Evolutionary conservation across 2,888 invertebrate genomes (phyloP), one percentile per base, ranked within the genome.

Genomic region (Eueremaeus valkanovi): DNA sequence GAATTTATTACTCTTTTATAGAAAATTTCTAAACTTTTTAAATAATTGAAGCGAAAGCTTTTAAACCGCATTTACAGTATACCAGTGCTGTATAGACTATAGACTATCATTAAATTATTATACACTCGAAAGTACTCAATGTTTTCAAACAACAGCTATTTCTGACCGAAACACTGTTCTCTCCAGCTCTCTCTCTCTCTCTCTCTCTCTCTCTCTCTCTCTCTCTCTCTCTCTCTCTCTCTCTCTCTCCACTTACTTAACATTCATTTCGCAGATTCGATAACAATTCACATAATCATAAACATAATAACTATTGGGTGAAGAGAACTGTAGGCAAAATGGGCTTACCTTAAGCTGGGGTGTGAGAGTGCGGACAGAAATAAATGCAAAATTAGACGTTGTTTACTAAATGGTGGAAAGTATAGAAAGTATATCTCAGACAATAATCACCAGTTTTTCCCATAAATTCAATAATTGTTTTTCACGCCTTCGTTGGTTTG

Each of bases 381-480:
- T 55, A 18, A 61, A 29, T 61, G 3, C 29, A 29, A 24, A 29
- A 24, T 31, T 61, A 36, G 36, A 1, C 18, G 18, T 66, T 66
- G 66, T 66, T 66, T 66, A 36, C 66, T n/a, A n/a, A n/a, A n/a
- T n/a, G n/a, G n/a, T n/a, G n/a, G n/a, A n/a, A n/a, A n/a, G n/a
- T n/a, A n/a, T n/a, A n/a, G n/a, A 33, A 21, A 66, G 21, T 36
- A 29, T n/a, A n/a, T 9, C 11, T 36, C 8, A 24, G 11, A 63
- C 13, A 55, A 61, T 66, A 66, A 61, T 31, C 61, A 61, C 61
- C 13, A 29, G 61, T 66, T 36, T 66, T 66, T 6, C 16, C 21
- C n/a, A n/a, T 21, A 31, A 36, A 36, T 66, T 40, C 27, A 36
- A 66, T 66, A 66, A 36, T 66, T 66, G 36, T 66, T 66, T 63